phyloP scores from a whole-genome alignment of 1,140 invertebrate species.

The Notospermus geniculatus region DNA sequence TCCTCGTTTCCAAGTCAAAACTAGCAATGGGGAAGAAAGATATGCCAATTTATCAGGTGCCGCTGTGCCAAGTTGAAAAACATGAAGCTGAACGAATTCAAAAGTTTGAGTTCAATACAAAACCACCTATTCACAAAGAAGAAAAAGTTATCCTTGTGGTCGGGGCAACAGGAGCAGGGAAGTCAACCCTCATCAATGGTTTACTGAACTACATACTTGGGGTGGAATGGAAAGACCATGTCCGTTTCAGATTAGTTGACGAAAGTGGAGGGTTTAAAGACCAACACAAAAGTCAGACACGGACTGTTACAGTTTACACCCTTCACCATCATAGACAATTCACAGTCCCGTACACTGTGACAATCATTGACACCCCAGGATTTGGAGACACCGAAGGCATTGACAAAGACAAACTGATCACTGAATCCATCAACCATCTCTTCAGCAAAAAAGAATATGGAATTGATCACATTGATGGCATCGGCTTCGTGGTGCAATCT shows the following conservation, averaged over 20 bases:
- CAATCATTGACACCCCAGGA: slow-evolving; percentile 5
- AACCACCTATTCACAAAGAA: too few species aligned
- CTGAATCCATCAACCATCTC: slow-evolving; percentile 29
- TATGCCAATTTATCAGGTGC: too few species aligned
- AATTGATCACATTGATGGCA: slow-evolving; percentile 28
- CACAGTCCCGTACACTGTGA: too few species aligned
- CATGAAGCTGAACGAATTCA: too few species aligned
- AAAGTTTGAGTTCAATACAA: too few species aligned
- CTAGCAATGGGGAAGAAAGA: too few species aligned
- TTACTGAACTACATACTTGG: slow-evolving; percentile 18
- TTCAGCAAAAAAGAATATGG: slow-evolving; percentile 23
- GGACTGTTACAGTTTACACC: slow-evolving; percentile 27
- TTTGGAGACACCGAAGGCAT: slow-evolving; percentile 30
- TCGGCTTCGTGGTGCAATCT: slow-evolving; percentile 14
- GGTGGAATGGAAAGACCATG: slow-evolving; percentile 18
- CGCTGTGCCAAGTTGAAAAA: too few species aligned
- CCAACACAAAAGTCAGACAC: slow-evolving; percentile 26
- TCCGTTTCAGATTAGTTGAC: slow-evolving; percentile 14
- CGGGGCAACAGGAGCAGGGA: too few species aligned
- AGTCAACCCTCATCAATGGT: too few species aligned
- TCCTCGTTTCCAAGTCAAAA: too few species aligned
- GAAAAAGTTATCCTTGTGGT: too few species aligned
- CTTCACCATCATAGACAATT: slow-evolving; percentile 8
- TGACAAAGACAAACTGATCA: slow-evolving; percentile 23
- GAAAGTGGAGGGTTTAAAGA: slow-evolving; percentile 13